Conservation (phyloP, 92 coral and sea anemone species). For the Palythoa caribaeorum region DNA sequence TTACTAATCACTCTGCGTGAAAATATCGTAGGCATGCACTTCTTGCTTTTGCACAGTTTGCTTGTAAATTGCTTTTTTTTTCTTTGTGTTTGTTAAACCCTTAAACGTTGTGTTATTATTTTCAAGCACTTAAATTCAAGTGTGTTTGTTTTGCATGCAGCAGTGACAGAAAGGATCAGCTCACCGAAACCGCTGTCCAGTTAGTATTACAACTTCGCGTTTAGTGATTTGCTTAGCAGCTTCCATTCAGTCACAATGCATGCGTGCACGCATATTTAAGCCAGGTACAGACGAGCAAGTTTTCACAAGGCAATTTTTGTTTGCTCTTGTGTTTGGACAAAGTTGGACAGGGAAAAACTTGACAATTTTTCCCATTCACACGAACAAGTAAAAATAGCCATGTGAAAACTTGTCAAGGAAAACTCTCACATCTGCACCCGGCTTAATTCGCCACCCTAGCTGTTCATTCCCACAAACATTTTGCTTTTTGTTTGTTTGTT, state of each 20-base stretch:
- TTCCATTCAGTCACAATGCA: background rate
- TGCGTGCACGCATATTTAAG: background rate
- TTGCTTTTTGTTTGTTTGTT: background rate
- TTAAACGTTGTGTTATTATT: background rate
- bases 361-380: no score
- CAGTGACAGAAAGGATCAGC: constrained; percentile 38
- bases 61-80: background rate
- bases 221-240: background rate
- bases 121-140: background rate
- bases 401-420: no score
- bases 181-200: constrained; percentile 25
- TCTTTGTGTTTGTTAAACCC: background rate
- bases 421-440: background rate
- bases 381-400: no score
- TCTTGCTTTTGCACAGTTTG: background rate
- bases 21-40: no score
- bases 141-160: constrained; percentile 35
- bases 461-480: background rate
- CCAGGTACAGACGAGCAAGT: no score
- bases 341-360: no score
- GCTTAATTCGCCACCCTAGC: background rate
- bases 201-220: constrained; percentile 6
- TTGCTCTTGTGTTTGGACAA: no score
- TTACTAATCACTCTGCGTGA: no score
- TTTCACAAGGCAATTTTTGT: no score